phyloP scores from a whole-genome alignment of 2,888 invertebrate genomes.

The Abscondita cerata region DNA sequence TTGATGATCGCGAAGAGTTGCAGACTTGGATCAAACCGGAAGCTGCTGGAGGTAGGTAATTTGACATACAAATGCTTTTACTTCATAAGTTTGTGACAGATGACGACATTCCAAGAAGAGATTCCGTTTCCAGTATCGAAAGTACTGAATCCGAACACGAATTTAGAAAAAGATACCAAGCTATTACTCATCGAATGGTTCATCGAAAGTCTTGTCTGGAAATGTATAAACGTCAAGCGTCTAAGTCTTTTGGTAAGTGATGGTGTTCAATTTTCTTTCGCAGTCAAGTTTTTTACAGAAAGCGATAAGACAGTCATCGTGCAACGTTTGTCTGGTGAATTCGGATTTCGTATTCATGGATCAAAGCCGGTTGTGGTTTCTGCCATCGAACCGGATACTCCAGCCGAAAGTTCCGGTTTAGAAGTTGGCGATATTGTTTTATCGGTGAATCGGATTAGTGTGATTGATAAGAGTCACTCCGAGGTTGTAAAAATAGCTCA shows the following conservation, averaged over 20 bases:
- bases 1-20: slow-evolving; percentile 75
- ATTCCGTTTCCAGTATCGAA: slow-evolving; percentile 60
- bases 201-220: slow-evolving; percentile 90
- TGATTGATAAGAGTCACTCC: slow-evolving; percentile 92
- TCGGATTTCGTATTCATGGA: slow-evolving; percentile 94
- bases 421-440: slow-evolving; percentile 95
- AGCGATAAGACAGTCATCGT: slow-evolving; percentile 89
- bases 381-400: slow-evolving; percentile 92
- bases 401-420: slow-evolving; percentile 89
- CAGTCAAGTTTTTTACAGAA: slow-evolving; percentile 62
- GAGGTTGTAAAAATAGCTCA: slow-evolving; percentile 94
- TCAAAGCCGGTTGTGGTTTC: slow-evolving; percentile 96
- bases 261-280: background rate
- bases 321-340: slow-evolving; percentile 84
- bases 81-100: slow-evolving; percentile 41
- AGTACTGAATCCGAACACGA: slow-evolving; percentile 84
- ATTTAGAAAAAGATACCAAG: slow-evolving; percentile 85
- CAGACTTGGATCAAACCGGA: slow-evolving; percentile 68
- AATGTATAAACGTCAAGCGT: slow-evolving; percentile 84
- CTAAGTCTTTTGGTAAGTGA: slow-evolving; percentile 82
- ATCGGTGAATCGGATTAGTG: slow-evolving; percentile 88
- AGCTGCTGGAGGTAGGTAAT: slow-evolving; percentile 40
- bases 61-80: slow-evolving; percentile 1
- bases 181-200: slow-evolving; percentile 87
- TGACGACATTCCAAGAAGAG: slow-evolving; percentile 60